These are phyloP conservation scores for Poecilus cupreus DNA, from an alignment of 2,888 invertebrate species.

Conservation along the genomic window DNA sequence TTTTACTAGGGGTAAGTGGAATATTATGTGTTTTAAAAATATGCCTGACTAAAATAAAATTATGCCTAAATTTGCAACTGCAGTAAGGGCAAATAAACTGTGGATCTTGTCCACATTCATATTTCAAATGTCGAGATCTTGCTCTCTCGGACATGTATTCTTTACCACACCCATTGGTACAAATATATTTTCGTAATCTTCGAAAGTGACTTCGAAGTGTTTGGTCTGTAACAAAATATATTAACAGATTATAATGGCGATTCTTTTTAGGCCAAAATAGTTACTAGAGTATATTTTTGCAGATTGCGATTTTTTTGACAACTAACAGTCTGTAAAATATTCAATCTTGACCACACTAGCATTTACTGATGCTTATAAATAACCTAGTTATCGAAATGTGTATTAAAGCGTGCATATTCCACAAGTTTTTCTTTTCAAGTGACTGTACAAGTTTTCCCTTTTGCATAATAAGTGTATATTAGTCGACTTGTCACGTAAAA, in stretches of 20 bases:
- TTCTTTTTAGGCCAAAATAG: neutral
- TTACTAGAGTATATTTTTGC: slow-evolving; percentile 56
- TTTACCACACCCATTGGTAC: slow-evolving; percentile 71
- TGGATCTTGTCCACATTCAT: slow-evolving; percentile 75
- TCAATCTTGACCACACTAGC: no score
- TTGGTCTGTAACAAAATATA: slow-evolving; percentile 44
- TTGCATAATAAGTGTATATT: no score
- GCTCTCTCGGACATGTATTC: slow-evolving; percentile 76
- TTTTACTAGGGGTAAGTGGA: neutral
- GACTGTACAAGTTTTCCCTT: no score
- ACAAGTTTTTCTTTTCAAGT: no score
- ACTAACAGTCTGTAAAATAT: no score
- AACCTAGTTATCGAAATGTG: no score
- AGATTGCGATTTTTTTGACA: no score
- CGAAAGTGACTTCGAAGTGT: neutral
- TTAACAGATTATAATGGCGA: neutral
- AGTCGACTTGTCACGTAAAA: no score
- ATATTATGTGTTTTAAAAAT: slow-evolving; percentile 1
- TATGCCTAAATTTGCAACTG: slow-evolving; percentile 19
- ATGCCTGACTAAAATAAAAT: slow-evolving; percentile 27
- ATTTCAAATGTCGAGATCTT: slow-evolving; percentile 74
- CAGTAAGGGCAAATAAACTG: slow-evolving; percentile 67
- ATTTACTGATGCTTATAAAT: no score
- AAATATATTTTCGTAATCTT: neutral
- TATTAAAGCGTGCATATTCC: no score